Conservation (phyloP, 1,140 invertebrate genomes). For the Pseudachorutes palmiensis region DNA sequence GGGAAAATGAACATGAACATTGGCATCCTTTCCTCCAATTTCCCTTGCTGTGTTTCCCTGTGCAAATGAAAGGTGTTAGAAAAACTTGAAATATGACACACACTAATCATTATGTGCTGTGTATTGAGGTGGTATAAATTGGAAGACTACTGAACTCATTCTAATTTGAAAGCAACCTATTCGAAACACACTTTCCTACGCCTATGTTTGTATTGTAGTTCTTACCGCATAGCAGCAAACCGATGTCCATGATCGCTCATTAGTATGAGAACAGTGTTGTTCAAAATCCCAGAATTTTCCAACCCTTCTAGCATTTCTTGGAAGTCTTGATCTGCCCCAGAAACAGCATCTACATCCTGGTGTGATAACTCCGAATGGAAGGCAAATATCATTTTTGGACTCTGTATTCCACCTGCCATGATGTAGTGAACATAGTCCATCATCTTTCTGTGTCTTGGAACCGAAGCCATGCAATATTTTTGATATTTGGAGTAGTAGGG, state of each 20-base stretch:
- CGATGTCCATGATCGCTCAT: conserved; percentile 85
- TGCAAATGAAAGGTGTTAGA: conserved; percentile 61
- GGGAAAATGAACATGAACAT: conserved; percentile 74
- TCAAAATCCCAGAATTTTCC: conserved; percentile 48
- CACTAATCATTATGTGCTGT: too few relatives aligned
- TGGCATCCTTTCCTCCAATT: conserved; percentile 78
- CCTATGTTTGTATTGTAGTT: too few relatives aligned
- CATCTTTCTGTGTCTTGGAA: conserved; percentile 64
- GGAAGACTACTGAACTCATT: too few relatives aligned
- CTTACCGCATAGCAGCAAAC: conserved; percentile 42
- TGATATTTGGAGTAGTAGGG: conserved; percentile 39
- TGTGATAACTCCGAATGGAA: conserved; percentile 86
- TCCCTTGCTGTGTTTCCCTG: conserved; percentile 75
- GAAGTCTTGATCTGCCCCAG: conserved; percentile 64
- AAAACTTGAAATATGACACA: conserved; percentile 49
- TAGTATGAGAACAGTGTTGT: conserved; percentile 70
- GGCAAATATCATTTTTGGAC: conserved; percentile 72
- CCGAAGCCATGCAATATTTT: conserved; percentile 65
- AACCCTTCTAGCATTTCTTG: conserved; percentile 53
- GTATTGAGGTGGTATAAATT: too few relatives aligned
- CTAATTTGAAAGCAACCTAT: too few relatives aligned
- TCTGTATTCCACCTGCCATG: conserved; percentile 53
- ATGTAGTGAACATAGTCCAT: conserved; percentile 57
- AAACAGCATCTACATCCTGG: conserved; percentile 69
- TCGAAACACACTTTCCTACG: too few relatives aligned